phyloP scores from a whole-genome alignment of 2,888 invertebrate genomes.

The Drosophila algonquin region DNA sequence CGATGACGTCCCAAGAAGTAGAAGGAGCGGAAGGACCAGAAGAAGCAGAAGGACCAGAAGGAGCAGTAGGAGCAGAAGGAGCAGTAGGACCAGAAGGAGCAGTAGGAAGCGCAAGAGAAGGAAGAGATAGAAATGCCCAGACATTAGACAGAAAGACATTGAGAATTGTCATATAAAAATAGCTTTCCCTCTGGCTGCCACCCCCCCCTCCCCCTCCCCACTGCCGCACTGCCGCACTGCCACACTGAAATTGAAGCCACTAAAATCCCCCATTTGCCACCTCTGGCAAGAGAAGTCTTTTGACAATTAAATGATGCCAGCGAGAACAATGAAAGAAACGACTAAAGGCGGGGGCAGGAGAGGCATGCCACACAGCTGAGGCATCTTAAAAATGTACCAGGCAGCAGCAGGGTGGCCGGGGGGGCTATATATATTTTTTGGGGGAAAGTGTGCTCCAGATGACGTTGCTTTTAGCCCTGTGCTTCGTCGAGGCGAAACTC shows the following conservation, averaged over 20 bases:
- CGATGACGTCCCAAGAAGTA: constrained; percentile 49
- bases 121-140: not conserved
- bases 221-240: not conserved
- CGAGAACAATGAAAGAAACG: constrained; percentile 59
- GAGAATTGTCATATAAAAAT: constrained; percentile 57
- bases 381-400: constrained; percentile 68
- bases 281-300: constrained; percentile 46
- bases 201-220: too few relatives aligned
- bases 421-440: not conserved
- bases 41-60: not conserved
- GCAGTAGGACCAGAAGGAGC: too few relatives aligned
- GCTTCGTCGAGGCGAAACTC: constrained; percentile 64
- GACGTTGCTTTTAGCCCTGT: constrained; percentile 71
- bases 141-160: constrained; percentile 1
- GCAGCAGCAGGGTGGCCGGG: not conserved
- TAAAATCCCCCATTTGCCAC: constrained; percentile 9
- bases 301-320: constrained; percentile 75
- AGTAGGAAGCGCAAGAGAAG: constrained; percentile 1
- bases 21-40: constrained; percentile 1
- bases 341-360: constrained; percentile 16
- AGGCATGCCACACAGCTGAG: constrained; percentile 34
- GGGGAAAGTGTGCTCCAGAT: constrained; percentile 50
- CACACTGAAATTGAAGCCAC: not conserved
- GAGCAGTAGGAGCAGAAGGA: not conserved
- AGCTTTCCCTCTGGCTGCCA: constrained; percentile 28